These are phyloP conservation scores for Podarcis siculus DNA, from an alignment of 2,797 vertebrate genomes.

Conservation along the genomic window DNA sequence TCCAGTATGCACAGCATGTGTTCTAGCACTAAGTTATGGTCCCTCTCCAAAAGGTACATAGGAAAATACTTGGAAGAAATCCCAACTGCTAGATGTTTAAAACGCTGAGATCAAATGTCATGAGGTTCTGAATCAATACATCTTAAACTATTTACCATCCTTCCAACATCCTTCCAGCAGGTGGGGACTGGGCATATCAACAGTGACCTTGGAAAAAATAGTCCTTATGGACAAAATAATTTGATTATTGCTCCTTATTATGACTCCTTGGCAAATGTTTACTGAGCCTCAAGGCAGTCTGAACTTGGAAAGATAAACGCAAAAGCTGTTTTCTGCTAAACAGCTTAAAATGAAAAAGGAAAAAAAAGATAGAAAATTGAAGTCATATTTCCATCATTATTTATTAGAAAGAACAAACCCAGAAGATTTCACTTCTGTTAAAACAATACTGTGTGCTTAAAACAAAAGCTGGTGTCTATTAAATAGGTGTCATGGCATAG, in stretches of 20 bases:
- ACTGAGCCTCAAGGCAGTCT: background rate
- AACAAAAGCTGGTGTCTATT: slow-evolving; percentile 16
- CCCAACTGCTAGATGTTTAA: background rate
- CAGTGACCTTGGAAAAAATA: background rate
- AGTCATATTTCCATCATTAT: slow-evolving; percentile 25
- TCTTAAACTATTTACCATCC: background rate
- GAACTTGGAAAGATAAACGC: background rate
- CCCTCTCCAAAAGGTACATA: background rate
- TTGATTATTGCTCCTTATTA: background rate
- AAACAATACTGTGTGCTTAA: slow-evolving; percentile 13
- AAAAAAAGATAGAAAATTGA: slow-evolving; percentile 3
- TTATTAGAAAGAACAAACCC: slow-evolving; percentile 38
- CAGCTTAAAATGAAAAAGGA: slow-evolving; percentile 23
- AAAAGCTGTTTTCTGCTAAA: background rate
- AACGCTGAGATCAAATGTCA: background rate
- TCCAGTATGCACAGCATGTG: background rate
- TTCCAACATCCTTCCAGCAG: slow-evolving; percentile 1
- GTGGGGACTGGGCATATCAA: background rate
- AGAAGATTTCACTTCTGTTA: slow-evolving; percentile 38
- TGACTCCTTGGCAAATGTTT: slow-evolving; percentile 13
- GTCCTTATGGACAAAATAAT: background rate
- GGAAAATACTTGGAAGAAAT: background rate
- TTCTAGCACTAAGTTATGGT: background rate
- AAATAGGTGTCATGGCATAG: slow-evolving; percentile 17
- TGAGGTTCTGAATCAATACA: background rate